A percentile compares a stretch with the other conserved stretches of the same genome.
These are phyloP conservation scores for Ciona savignyi DNA, from an alignment of 23 tunicate species.

Conservation along the genomic window DNA sequence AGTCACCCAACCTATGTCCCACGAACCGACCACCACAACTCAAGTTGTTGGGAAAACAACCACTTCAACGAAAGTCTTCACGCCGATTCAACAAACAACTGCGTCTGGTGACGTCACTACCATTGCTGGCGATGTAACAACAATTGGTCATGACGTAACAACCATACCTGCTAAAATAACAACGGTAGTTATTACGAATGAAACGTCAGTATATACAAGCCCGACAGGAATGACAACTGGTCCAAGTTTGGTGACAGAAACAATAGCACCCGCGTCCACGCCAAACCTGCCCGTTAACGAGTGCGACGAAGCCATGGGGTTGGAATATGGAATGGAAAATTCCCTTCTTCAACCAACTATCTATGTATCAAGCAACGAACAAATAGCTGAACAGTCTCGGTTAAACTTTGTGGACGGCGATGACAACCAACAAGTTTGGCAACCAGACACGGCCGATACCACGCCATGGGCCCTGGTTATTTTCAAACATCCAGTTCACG, in stretches of 20 bases:
- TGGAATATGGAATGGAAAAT: constrained; percentile 36
- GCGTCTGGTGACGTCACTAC: too few species aligned
- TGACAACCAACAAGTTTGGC: constrained; percentile 30
- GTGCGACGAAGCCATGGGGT: constrained; percentile 69
- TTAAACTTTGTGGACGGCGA: constrained; percentile 36
- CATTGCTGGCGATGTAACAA: background rate
- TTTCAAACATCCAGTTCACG: constrained; percentile 57
- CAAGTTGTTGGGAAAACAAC: background rate
- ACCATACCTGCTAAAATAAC: constrained; percentile 33
- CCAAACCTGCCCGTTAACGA: constrained; percentile 4
- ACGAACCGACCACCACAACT: background rate
- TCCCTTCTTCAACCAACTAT: constrained; percentile 37
- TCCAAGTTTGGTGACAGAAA: too few species aligned
- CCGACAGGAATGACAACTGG: background rate
- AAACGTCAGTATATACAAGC: background rate
- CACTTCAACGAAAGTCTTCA: background rate
- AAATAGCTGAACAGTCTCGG: constrained; percentile 28
- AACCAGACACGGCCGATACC: constrained; percentile 33
- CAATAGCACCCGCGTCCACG: constrained; percentile 32
- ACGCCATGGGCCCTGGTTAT: constrained; percentile 56
- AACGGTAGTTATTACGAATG: constrained; percentile 8
- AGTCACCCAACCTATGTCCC: background rate
- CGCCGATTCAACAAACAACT: background rate
- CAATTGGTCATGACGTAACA: too few species aligned
- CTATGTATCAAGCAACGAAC: constrained; percentile 42